Base-by-base conservation (phyloP, 2,888 invertebrate genomes). In the Drosophila tanythrix region DNA sequence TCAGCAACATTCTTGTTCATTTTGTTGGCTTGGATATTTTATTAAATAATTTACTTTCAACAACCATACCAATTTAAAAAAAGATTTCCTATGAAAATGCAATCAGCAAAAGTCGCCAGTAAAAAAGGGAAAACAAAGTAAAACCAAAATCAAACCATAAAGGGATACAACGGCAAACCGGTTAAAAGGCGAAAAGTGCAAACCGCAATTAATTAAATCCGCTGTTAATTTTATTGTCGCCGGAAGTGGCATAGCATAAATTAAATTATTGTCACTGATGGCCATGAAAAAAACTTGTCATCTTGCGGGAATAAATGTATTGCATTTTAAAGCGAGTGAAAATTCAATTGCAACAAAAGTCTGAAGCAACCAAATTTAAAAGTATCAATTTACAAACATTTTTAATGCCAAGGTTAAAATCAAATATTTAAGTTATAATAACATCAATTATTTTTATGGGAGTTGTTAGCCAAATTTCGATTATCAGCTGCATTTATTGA, bases 201-300 rank as follows among this genome's bases (percentile, higher is more conserved):
- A 78, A 80, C 80, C 80, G 71, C 80, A 81, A 80, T 80, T 80
- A 80, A 81, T 80, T 80, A 80, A 80, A 80, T 80, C 80, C 74
- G 69, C 78, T 77, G 71, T 73, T 74, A 66, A 80, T 74, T 80
- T 81, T 73, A 81, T 82, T 81, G 81, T 70, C 70, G 56, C 63
- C 83, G 83, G 83, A 83, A 83, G 84, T 83, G 78, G 81, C 76
- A 68, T 71, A 74, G 64, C 69, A 66, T 53, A 80, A 81, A 81
- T 79, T 59, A 82, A 81, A 82, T 81, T 82, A 82, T 74, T 60
- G 58, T 36, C 70, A 66, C 55, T 74, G 66, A 59, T 50, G 53
- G 36, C 35, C 31, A 33, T 58, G 35, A 33, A 65, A 29, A 56
- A 56, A 65, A 51, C 10, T 46, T 59, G 36, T 63, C 50, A 58